Evolutionary conservation across 2,797 vertebrate genomes (phyloP).

Genomic region (Emydoidea blandingii): DNA sequence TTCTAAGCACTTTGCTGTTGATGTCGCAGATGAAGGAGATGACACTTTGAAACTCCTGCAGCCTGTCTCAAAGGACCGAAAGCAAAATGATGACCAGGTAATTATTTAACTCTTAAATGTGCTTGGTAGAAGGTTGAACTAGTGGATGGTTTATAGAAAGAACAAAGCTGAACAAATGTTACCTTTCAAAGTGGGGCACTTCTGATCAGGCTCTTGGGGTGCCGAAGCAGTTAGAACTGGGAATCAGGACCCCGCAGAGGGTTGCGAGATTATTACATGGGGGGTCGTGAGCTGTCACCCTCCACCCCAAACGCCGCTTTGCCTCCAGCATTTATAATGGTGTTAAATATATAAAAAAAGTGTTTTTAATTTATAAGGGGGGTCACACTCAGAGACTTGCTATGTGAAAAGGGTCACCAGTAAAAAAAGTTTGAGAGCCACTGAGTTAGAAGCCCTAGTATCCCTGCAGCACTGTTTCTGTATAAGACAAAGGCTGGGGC

Average conservation of each 20-base stretch:
- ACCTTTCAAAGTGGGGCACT: not conserved
- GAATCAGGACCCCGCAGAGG: no score
- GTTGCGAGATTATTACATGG: no score
- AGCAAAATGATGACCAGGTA: constrained; percentile 66
- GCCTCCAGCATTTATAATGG: no score
- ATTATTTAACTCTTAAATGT: constrained; percentile 15
- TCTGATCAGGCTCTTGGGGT: not conserved
- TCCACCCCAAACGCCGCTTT: no score
- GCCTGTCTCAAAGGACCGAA: constrained; percentile 42
- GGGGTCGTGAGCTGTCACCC: no score
- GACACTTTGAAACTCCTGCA: constrained; percentile 85
- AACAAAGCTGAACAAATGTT: not conserved
- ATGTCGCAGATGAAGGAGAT: constrained; percentile 63
- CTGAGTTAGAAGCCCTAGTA: not conserved
- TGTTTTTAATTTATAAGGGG: no score
- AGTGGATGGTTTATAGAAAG: not conserved
- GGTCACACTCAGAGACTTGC: no score
- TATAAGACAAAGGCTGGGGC: not conserved
- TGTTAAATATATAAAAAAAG: no score
- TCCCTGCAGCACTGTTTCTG: not conserved
- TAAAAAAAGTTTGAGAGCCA: no score
- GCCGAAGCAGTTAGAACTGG: not conserved
- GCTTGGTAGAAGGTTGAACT: not conserved
- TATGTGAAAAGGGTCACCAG: no score
- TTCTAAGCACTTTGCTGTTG: constrained; percentile 48